Base-by-base conservation (phyloP, 2,113 vertebrate genomes). In the Spilogale gracilis region DNA sequence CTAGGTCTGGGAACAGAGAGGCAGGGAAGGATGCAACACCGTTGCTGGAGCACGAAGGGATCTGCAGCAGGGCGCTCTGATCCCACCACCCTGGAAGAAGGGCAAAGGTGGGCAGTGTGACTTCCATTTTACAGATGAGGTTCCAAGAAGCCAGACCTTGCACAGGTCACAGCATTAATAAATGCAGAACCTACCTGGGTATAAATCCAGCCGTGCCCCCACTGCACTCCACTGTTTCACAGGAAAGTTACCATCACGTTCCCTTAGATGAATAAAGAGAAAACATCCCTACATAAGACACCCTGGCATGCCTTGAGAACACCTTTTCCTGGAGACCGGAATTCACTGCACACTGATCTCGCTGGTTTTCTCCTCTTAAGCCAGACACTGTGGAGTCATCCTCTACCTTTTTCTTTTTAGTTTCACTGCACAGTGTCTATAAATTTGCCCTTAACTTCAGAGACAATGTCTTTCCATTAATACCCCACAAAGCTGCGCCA, bases 1-100 rank as follows among this genome's bases (percentile, higher is more conserved):
- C 43, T 30, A 89, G 43, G 32, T 45, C 45, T 63, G 27, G n/a
- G 89, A 32, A 58, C 25, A 79, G 30, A 54, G 94, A 69, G 76
- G 8, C 6, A 12, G 18, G 38, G 11, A 58, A 79, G 30, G 38
- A 63, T 30, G 54, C 11, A 16, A n/a, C 1, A 16, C 17, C 0
- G 7, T 21, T 43, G 91, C 3, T 0, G 0, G 48, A 93, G 21
- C 43, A 27, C 4, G 0, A 0, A 10, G n/a, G 30, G 60, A 27
- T 54, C 89, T 32, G 56, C 1, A 13, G 14, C 54, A 11, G 30
- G 54, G 17, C 63, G 32, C 9, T 93, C n/a, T 6, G 32, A 12
- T 3, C 21, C 25, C 38, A 16, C 16, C 12, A 21, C 50, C 6
- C 54, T 4, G 13, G 11, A 50, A 83, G 45, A 38, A 0, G 1